phyloP scores from a whole-genome alignment of 37 sponge, comb jelly and placozoan genomes.

The Bolinopsis microptera region DNA sequence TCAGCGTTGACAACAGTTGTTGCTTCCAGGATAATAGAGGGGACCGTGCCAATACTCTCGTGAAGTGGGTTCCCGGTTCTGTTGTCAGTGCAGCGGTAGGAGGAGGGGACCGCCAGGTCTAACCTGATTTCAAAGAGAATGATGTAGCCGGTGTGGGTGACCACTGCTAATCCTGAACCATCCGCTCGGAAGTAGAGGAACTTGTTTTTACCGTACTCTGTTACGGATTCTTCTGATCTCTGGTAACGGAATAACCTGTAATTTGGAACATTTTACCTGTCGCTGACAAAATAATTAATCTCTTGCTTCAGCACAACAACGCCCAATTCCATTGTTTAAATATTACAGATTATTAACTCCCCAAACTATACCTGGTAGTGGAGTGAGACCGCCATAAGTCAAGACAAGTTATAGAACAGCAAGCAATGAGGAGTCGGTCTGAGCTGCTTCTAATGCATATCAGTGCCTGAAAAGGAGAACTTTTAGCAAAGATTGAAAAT shows the following conservation, averaged over 20 bases:
- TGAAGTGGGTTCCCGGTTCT: not conserved
- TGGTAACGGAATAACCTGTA: slow-evolving; percentile 46
- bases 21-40: slow-evolving; percentile 29
- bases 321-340: not conserved
- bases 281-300: not conserved
- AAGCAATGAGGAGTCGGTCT: slow-evolving; percentile 16
- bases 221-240: not conserved
- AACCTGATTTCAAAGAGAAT: slow-evolving; percentile 24
- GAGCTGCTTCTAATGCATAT: slow-evolving; percentile 31
- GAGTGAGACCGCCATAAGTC: slow-evolving; percentile 37
- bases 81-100: slow-evolving; percentile 12
- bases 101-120: slow-evolving; percentile 46
- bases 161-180: slow-evolving; percentile 52
- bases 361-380: slow-evolving; percentile 15
- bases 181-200: slow-evolving; percentile 22
- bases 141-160: slow-evolving; percentile 45
- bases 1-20: slow-evolving; percentile 19
- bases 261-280: not conserved
- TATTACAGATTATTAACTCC: too few relatives aligned
- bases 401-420: not conserved
- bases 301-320: too few relatives aligned
- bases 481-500: not conserved
- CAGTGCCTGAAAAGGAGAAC: slow-evolving; percentile 12
- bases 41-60: not conserved
- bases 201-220: slow-evolving; percentile 18